Percentiles rank a stretch among this genome's conserved stretches.
These are phyloP conservation scores for Asobara japonica DNA, from an alignment of 1,140 invertebrate species.

Conservation along the genomic window DNA sequence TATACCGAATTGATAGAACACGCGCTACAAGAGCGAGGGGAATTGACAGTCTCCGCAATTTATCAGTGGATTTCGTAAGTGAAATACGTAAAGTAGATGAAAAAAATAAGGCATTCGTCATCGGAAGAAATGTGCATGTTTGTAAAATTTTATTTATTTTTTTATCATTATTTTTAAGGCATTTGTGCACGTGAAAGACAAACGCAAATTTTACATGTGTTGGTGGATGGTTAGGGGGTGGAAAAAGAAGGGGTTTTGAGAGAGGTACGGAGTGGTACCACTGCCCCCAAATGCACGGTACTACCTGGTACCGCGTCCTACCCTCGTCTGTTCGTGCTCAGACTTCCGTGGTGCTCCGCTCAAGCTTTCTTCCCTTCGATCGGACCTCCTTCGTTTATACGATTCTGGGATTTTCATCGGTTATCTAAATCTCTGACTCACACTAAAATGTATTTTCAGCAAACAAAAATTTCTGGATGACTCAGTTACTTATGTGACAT, in stretches of 20 bases:
- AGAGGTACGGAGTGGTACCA: constrained; percentile 57
- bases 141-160: constrained; percentile 1
- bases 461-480: neutral
- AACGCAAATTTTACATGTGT: constrained; percentile 29
- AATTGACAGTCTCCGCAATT: constrained; percentile 88
- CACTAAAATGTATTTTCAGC: neutral
- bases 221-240: neutral
- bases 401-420: neutral
- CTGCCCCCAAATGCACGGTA: constrained; percentile 47
- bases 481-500: neutral
- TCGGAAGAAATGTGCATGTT: neutral
- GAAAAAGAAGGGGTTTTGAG: constrained; percentile 40
- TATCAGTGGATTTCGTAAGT: constrained; percentile 95
- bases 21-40: constrained; percentile 82
- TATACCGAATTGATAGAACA: constrained; percentile 90
- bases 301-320: constrained; percentile 55
- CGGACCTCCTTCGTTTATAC: neutral
- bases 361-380: constrained; percentile 21
- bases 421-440: neutral
- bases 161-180: neutral
- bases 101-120: neutral
- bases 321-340: constrained; percentile 29
- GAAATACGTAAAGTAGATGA: too few species aligned
- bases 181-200: neutral
- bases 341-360: constrained; percentile 11